Evolutionary conservation across 2,113 vertebrate genomes (phyloP), one percentile per base, ranked within the genome.

Genomic region (Microcebus murinus): DNA sequence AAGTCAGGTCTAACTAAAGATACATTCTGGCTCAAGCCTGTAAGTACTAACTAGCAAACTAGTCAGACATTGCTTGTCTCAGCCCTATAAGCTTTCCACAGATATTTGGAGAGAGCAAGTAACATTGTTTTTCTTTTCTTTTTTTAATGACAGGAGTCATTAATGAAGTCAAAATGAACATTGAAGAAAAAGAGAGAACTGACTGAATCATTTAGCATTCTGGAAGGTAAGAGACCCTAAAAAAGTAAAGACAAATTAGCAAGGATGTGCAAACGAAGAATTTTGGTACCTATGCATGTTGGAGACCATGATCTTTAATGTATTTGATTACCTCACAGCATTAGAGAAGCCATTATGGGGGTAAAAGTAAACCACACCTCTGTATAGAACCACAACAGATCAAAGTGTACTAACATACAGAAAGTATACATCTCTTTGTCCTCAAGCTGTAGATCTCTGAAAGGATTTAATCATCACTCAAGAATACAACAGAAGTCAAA

Each of bases 1-100:
- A 92, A 84, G 45, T 89, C 79, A 92, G 63, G 20, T 68, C 52
- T 83, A 87, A 86, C 48, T 85, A 85, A 91, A 79, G 61, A 79
- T 31, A 79, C 29, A 91, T 61, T 88, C 27, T 73, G 71, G 45
- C n/a, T 94, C 25, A 88, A 84, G 7, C 17, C 79, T 73, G 8
- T 59, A 57, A 65, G 25, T 83, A 45, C 20, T 17, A 83, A 91
- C 13, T 52, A 94, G 52, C 7, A 77, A 91, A 91, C 6, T 68
- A 52, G 70, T 96, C 20, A 68, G 21, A n/a, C 52, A 61, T 18
- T 94, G 61, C 27, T n/a, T 70, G 17, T 68, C n/a, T n/a, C 21
- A 76, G 76, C 34, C 20, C 68, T 59, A 13, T 2, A 76, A 42
- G 67, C 20, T 77, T 94, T 81, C 61, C 55, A 70, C 12, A 83